phyloP scores from a whole-genome alignment of 2,888 invertebrate species.

The Phengaris arion region DNA sequence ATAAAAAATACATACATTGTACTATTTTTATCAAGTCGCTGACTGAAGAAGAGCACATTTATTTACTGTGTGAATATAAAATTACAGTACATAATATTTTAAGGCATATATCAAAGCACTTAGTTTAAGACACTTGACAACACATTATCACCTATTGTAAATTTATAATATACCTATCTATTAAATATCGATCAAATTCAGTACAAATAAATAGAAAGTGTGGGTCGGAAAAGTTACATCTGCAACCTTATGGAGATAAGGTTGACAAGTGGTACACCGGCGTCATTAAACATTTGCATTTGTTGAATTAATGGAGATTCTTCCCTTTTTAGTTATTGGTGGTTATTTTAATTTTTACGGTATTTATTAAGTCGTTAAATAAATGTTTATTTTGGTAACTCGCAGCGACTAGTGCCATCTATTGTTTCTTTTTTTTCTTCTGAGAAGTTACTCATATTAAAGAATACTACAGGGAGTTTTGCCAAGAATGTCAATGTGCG shows the following conservation, averaged over 20 bases:
- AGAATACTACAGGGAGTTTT: no score
- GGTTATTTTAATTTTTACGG: no score
- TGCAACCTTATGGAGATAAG: no score
- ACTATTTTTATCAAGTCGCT: neutral
- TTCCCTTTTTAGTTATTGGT: no score
- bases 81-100: neutral
- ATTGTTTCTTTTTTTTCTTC: neutral
- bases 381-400: neutral
- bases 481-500: no score
- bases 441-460: no score
- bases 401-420: neutral
- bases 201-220: neutral
- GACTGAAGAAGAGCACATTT: neutral
- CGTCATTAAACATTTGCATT: no score
- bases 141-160: neutral
- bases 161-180: neutral
- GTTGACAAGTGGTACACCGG: no score
- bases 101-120: neutral
- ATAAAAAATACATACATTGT: neutral
- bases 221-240: no score
- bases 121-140: slow-evolving; percentile 12
- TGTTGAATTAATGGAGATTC: no score
- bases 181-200: neutral
- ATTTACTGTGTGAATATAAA: neutral
- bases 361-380: no score